Evolutionary conservation across 2,888 invertebrate genomes (phyloP), one percentile per base, ranked within the genome.

Genomic region (Sycophila texana): DNA sequence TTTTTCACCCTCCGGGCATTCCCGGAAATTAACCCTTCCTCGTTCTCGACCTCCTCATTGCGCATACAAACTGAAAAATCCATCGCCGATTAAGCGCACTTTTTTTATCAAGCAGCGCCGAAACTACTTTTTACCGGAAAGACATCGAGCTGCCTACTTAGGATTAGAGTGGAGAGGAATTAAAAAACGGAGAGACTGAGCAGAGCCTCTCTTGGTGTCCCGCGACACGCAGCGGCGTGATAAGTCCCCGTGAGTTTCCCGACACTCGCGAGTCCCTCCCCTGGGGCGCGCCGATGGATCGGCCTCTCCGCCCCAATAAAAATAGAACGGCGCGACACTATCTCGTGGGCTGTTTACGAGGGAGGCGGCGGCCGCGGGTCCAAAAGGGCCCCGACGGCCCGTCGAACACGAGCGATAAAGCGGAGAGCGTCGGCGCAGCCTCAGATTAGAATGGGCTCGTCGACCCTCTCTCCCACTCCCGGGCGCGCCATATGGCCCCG

Each of bases 361-460:
- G 55, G 30, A 60, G 49, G 22, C 49, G 18, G 71, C 60, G 22
- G 51, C 55, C 20, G 51, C 20, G 22, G 12, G 30, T 22, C 18
- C 26, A 67, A 71, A 71, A 20, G 39, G 72, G 58, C 63, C 39
- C 58, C 57, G 20, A 30, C 68, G 22, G 22, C 47, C 30, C 20
- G 30, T 47, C 20, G 53, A 72, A 65, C 22, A 51, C 39, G 51
- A 71, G 39, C 72, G 72, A 77, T 77, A 73, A 77, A 77, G 72
- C 47, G 77, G 60, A 77, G 60, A 77, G 77, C 39, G 72, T 22
- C 66, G 72, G 63, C 30, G 47, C 53, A 55, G n/a, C 39, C 66
- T 58, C 7, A 73, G 76, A 82, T 82, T 82, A 82, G 82, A 65
- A 63, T 77, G 79, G 79, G 80, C 81, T 82, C 72, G 79, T 77